These are phyloP conservation scores for Hylaeus volcanicus DNA, from an alignment of 1,140 invertebrate species.

Conservation along the genomic window DNA sequence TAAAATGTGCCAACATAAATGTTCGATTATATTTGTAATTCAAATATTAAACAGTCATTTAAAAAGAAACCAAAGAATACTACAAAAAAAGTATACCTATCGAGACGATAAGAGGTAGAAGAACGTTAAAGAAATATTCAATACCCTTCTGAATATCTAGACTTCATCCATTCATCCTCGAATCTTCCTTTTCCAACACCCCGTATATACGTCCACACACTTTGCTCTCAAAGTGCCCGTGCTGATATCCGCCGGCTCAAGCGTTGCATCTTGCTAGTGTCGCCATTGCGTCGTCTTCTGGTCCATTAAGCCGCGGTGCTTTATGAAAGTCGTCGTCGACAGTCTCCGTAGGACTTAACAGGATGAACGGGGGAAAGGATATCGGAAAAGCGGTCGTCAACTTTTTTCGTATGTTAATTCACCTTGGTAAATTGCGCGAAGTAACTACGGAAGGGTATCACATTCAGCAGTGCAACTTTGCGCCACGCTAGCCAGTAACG, in stretches of 20 bases:
- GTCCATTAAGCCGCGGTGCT: constrained; percentile 44
- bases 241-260: constrained; percentile 9
- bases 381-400: neutral
- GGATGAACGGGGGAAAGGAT: neutral
- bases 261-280: constrained; percentile 41
- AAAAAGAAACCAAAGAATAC: too few species aligned
- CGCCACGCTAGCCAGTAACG: neutral
- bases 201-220: neutral
- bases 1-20: too few species aligned
- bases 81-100: too few species aligned
- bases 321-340: constrained; percentile 37
- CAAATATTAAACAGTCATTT: too few species aligned
- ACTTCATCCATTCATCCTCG: neutral
- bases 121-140: neutral
- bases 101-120: too few species aligned
- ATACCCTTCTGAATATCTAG: neutral
- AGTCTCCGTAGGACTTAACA: constrained; percentile 20
- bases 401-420: constrained; percentile 6
- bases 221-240: constrained; percentile 13
- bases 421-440: neutral
- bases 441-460: neutral
- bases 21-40: too few species aligned
- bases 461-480: neutral
- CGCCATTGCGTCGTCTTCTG: constrained; percentile 37
- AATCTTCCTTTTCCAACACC: neutral